Conservation (phyloP, 2,888 invertebrate species). For the Plebejus argus region DNA sequence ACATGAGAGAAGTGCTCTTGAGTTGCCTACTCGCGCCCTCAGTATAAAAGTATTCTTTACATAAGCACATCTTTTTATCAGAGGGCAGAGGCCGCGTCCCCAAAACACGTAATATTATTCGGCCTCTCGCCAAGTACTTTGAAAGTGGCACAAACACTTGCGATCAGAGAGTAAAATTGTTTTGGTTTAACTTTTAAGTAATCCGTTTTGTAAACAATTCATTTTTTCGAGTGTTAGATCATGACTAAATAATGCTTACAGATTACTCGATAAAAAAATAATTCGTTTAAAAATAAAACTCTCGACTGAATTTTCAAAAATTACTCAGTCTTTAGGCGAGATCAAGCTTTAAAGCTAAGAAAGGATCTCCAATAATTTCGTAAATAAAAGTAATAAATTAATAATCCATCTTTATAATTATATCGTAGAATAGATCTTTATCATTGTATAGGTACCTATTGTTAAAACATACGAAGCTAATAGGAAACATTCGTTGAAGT, state of each 20-base stretch:
- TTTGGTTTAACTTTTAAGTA: too few relatives aligned
- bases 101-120: neutral
- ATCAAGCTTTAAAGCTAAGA: too few relatives aligned
- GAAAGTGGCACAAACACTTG: conserved; percentile 12
- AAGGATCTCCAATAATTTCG: too few relatives aligned
- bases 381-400: neutral
- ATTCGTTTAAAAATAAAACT: too few relatives aligned
- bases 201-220: neutral
- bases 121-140: neutral
- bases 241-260: neutral
- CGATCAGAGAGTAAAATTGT: neutral
- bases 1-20: neutral
- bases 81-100: conserved; percentile 5
- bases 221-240: neutral
- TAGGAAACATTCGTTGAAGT: neutral
- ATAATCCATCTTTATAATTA: too few relatives aligned
- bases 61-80: neutral
- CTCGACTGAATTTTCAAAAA: too few relatives aligned
- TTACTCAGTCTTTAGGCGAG: too few relatives aligned
- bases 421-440: too few relatives aligned
- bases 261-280: neutral
- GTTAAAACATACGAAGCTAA: neutral
- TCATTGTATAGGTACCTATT: neutral
- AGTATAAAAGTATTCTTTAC: neutral
- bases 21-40: neutral